Conservation (phyloP, 2,113 vertebrate genomes). For the Eulemur rufifrons region DNA sequence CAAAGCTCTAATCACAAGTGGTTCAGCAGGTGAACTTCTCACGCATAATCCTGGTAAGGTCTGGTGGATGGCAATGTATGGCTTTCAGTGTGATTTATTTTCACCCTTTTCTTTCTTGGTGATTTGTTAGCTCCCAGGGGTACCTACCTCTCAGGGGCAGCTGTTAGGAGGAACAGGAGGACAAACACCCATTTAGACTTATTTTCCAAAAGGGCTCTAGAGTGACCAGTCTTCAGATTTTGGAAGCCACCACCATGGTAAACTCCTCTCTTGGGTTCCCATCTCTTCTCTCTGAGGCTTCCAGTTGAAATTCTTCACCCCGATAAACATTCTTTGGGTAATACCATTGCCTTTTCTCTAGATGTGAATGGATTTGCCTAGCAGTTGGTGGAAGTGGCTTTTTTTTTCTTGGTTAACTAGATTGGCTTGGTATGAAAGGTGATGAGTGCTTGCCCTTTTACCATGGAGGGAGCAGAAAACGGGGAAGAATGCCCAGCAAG, state of each 20-base stretch:
- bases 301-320: neutral
- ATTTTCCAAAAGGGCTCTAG: neutral
- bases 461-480: neutral
- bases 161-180: neutral
- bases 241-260: neutral
- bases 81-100: neutral
- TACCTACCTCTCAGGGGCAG: neutral
- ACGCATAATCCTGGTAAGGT: neutral
- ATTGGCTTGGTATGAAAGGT: neutral
- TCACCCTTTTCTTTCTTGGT: neutral
- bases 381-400: neutral
- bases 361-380: neutral
- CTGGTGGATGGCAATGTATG: fast-evolving
- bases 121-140: neutral
- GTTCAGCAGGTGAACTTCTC: neutral
- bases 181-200: neutral
- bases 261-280: neutral
- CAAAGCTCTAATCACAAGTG: neutral
- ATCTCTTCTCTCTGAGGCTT: neutral
- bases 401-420: neutral
- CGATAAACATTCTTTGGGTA: neutral
- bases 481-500: neutral
- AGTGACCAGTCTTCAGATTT: neutral
- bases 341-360: neutral
- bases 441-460: neutral